Conservation (phyloP, 1,140 invertebrate genomes). For the Papilio machaon region DNA sequence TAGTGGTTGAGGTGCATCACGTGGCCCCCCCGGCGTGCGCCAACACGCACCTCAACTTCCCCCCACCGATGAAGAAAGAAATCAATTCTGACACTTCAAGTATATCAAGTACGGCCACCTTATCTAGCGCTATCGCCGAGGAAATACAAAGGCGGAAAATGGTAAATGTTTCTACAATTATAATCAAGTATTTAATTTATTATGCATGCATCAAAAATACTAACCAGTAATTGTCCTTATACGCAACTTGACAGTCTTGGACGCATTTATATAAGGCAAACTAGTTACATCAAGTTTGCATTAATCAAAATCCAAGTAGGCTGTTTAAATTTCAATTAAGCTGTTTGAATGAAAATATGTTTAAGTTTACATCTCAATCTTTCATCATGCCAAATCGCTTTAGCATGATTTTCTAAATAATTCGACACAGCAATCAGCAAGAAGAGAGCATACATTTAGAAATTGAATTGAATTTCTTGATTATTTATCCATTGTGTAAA, state of each 20-base stretch:
- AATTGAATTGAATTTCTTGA: no score
- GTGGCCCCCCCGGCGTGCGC: conserved; percentile 58
- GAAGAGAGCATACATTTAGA: no score
- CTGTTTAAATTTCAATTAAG: not conserved
- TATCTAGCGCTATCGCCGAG: conserved; percentile 83
- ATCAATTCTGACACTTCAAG: conserved; percentile 61
- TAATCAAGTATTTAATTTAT: not conserved
- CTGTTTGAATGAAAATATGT: not conserved
- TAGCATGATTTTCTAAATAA: not conserved
- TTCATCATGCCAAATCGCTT: no score
- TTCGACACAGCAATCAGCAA: not conserved
- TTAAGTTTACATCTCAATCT: no score
- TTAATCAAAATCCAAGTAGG: not conserved
- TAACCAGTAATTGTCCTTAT: conserved; percentile 16
- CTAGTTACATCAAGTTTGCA: not conserved
- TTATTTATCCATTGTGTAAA: not conserved
- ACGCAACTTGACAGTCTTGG: not conserved
- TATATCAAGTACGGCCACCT: conserved; percentile 68
- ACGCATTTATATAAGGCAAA: conserved; percentile 7
- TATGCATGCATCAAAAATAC: not conserved
- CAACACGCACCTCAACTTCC: conserved; percentile 63
- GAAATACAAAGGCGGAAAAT: conserved; percentile 81
- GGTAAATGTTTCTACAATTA: conserved; percentile 51
- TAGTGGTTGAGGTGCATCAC: conserved; percentile 85
- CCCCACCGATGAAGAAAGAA: conserved; percentile 62